phyloP scores from a whole-genome alignment of 1,140 invertebrate species.

The Ooceraea biroi region DNA sequence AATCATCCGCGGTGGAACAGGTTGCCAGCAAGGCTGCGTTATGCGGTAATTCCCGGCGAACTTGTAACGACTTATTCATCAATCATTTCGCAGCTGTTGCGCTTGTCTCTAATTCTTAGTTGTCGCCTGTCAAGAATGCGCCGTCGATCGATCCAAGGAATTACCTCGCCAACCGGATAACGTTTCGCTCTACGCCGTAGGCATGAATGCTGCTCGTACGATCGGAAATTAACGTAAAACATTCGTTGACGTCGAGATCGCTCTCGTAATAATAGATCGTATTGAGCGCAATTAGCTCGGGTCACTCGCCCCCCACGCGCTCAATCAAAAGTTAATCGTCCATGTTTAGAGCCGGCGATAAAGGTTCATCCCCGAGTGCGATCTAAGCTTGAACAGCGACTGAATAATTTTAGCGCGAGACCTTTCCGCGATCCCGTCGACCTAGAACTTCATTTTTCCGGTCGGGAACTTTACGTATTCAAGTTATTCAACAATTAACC shows the following conservation, averaged over 20 bases:
- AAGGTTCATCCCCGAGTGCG: constrained; percentile 26
- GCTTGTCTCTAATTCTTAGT: constrained; percentile 40
- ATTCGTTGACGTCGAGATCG: background rate
- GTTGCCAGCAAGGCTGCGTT: constrained; percentile 10
- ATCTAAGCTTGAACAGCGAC: background rate
- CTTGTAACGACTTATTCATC: constrained; percentile 41
- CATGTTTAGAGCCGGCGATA: constrained; percentile 7
- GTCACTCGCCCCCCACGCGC: constrained; percentile 27
- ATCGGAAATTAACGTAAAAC: background rate
- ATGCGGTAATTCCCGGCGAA: background rate
- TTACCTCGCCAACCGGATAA: background rate
- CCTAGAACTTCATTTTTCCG: too few relatives aligned
- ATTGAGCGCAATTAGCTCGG: constrained; percentile 40
- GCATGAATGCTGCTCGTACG: background rate
- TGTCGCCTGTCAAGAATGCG: background rate
- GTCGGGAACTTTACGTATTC: too few relatives aligned
- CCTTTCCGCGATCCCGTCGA: background rate
- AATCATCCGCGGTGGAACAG: constrained; percentile 35
- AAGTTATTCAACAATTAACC: too few relatives aligned
- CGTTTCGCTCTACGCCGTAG: constrained; percentile 7
- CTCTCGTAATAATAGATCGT: constrained; percentile 17
- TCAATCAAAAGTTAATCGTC: constrained; percentile 47
- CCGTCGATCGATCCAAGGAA: background rate
- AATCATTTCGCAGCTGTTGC: constrained; percentile 48
- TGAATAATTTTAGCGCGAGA: constrained; percentile 5